These are phyloP conservation scores for Prosapia bicincta DNA, from an alignment of 2,888 invertebrate species.

Conservation along the genomic window DNA sequence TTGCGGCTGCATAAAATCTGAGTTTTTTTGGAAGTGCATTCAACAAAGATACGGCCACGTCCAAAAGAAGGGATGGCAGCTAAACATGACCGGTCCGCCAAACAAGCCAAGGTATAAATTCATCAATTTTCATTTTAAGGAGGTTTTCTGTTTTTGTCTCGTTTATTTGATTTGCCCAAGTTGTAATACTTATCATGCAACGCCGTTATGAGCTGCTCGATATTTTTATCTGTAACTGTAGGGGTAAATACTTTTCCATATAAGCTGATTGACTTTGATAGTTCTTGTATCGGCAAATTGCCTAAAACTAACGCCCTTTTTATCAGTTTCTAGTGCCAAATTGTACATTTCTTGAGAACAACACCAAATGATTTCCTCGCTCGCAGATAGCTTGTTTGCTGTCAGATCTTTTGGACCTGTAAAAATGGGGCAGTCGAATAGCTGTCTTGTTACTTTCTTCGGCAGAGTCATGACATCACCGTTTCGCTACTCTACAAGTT, in stretches of 20 bases:
- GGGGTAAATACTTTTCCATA: not conserved
- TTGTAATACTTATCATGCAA: not conserved
- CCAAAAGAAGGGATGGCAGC: not conserved
- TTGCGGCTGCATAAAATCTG: not conserved
- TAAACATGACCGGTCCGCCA: too few species aligned
- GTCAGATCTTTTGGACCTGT: not conserved
- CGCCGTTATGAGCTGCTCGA: not conserved
- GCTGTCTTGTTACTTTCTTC: too few species aligned
- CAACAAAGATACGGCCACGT: not conserved
- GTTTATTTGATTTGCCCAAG: not conserved
- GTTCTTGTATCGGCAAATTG: not conserved
- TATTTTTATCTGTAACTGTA: not conserved
- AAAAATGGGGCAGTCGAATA: not conserved
- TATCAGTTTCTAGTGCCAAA: constrained; percentile 1
- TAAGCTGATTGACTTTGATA: not conserved
- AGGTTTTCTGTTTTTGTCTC: not conserved
- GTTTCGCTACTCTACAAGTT: not conserved
- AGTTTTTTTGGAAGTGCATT: not conserved
- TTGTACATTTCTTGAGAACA: constrained; percentile 21
- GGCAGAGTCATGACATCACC: not conserved
- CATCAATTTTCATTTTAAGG: not conserved
- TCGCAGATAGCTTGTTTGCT: not conserved
- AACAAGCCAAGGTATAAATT: too few species aligned
- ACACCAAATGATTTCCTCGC: not conserved
- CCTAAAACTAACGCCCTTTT: not conserved